Base-by-base conservation (phyloP, 2,888 invertebrate species). In the Petrolisthes cinctipes region DNA sequence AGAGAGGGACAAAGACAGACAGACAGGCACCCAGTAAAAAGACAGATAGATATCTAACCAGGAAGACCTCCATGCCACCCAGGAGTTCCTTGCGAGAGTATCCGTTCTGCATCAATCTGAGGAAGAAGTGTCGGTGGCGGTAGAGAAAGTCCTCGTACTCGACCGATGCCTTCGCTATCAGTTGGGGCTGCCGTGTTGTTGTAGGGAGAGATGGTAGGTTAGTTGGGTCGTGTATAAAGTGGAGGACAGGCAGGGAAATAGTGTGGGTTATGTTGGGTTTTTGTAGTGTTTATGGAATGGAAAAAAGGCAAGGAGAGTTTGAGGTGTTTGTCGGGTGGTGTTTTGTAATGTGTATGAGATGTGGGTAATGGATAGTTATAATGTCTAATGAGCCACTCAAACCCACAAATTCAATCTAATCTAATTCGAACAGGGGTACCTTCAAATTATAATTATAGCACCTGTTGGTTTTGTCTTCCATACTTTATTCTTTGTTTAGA, bases 61-160 rank as follows among this genome's bases (percentile, higher is more conserved):
- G 78, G 66, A 88, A 88, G 61, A 82, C 4, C 76, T 88, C 88
- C 56, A 88, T 20, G 68, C 73, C 84, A 54, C 85, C 17, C 37
- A 88, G 61, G 53, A 88, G 88, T 14, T 88, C 88, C 82, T 88
- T 88, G 76, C 85, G 88, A 5, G 88, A 82, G 82, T 85, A 88
- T 17, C 88, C 88, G 57, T 85, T 68, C n/a, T 75, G 81, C 54
- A 85, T 53, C 54, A 88, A 82, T 23, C 57, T 56, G 11, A 88
- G 85, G 85, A 88, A 85, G 82, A 88, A 81, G 81, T 76, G 83
- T 37, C 88, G 88, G 56, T 88, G 84, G 76, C 85, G 84, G 85
- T 85, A 88, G 5, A 88, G 78, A 71, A 88, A 88, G 51, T 81
- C 84, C n/a, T 82, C 81, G 88, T 82, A 88, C n/a, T 81, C 76